phyloP scores from a whole-genome alignment of 2,797 vertebrate genomes.

The Smutsia gigantea region DNA sequence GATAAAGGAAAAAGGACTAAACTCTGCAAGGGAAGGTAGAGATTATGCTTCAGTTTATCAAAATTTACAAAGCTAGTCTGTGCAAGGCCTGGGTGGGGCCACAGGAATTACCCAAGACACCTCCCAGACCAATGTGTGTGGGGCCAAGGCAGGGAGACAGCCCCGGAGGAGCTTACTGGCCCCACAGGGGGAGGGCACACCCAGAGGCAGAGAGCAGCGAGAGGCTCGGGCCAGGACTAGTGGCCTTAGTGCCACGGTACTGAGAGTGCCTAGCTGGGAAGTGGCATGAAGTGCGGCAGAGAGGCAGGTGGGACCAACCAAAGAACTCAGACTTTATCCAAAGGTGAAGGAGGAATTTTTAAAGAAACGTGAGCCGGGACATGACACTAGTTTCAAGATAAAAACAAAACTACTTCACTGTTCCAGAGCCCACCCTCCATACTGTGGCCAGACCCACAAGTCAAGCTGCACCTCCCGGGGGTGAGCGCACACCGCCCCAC shows the following conservation, averaged over 20 bases:
- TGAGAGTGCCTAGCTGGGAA: background rate
- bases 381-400: background rate
- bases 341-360: background rate
- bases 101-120: background rate
- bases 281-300: background rate
- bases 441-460: background rate
- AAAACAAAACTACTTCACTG: background rate
- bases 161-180: accelerated
- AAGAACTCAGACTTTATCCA: background rate
- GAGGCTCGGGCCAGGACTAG: background rate
- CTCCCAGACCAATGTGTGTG: accelerated
- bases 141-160: background rate
- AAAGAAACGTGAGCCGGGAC: background rate
- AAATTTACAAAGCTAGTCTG: background rate
- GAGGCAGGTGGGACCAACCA: accelerated
- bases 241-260: background rate
- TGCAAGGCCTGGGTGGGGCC: background rate
- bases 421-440: background rate
- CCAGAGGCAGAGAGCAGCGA: background rate
- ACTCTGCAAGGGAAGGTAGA: too few species aligned
- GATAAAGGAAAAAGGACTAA: background rate
- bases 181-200: too few species aligned
- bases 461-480: background rate
- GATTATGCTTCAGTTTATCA: background rate
- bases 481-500: accelerated